Percentiles rank a stretch among this genome's conserved stretches.
phyloP scores from a whole-genome alignment of 2,888 invertebrate genomes.

The Orthonevra nobilis region DNA sequence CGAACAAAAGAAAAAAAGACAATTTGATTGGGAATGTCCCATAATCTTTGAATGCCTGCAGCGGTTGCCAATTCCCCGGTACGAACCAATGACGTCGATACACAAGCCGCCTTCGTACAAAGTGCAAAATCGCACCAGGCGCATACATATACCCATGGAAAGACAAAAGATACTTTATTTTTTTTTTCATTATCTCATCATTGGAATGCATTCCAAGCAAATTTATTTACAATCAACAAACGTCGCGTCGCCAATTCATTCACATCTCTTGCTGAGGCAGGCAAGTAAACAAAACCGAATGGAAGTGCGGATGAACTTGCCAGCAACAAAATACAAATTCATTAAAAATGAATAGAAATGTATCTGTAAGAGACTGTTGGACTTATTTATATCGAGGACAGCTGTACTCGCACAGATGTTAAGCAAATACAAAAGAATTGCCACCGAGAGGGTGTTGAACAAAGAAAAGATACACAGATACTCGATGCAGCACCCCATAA shows the following conservation, averaged over 20 bases:
- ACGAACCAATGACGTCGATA: constrained; percentile 19
- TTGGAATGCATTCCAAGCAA: constrained; percentile 12
- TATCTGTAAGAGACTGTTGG: background rate
- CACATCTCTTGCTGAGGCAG: too few species aligned
- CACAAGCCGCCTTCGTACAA: constrained; percentile 18
- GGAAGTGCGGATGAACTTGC: constrained; percentile 23
- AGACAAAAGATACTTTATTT: constrained; percentile 10
- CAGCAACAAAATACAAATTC: constrained; percentile 44
- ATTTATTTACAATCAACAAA: constrained; percentile 24
- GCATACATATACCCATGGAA: constrained; percentile 5
- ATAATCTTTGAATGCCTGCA: background rate
- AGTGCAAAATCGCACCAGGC: constrained; percentile 10
- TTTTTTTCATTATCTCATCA: constrained; percentile 1
- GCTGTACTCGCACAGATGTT: constrained; percentile 34
- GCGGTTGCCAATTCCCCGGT: background rate
- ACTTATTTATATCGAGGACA: background rate
- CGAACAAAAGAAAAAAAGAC: background rate
- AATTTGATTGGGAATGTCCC: too few species aligned
- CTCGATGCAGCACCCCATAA: background rate
- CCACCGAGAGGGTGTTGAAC: background rate
- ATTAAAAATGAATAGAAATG: constrained; percentile 46
- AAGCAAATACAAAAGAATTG: too few species aligned
- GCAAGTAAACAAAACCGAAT: constrained; percentile 9
- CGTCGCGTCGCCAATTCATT: constrained; percentile 6
- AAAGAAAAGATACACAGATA: background rate